Evolutionary conservation across 2,888 invertebrate genomes (phyloP).

Genomic region (Scaeva pyrastri): DNA sequence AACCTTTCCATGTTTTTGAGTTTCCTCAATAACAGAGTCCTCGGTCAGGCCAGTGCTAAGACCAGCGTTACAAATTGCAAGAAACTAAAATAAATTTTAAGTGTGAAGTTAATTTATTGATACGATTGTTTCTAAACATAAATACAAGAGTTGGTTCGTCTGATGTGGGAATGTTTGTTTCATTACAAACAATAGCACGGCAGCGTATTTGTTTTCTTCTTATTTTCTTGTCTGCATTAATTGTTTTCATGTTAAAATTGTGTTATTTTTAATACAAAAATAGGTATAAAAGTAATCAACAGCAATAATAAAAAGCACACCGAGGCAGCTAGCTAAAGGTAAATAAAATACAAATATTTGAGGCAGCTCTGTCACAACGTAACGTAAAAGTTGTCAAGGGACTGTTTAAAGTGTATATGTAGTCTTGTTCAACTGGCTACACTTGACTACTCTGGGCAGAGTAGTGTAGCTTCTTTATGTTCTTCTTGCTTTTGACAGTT

Average conservation of each 20-base stretch:
- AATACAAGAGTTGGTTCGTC: slow-evolving; percentile 80
- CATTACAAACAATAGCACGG: slow-evolving; percentile 83
- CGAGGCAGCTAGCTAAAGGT: background rate
- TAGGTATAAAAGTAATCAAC: background rate
- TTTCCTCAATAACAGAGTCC: slow-evolving; percentile 86
- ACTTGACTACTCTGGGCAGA: too few species aligned
- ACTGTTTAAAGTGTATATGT: too few species aligned
- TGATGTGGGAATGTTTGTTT: slow-evolving; percentile 82
- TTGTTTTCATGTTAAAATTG: slow-evolving; percentile 68
- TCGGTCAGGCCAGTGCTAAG: slow-evolving; percentile 91
- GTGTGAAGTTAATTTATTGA: background rate
- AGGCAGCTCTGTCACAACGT: too few species aligned
- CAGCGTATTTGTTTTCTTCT: slow-evolving; percentile 84
- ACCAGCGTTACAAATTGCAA: slow-evolving; percentile 93
- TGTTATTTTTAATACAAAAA: background rate
- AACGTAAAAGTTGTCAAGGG: background rate
- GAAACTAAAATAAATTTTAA: slow-evolving; percentile 58
- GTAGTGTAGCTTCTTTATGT: too few species aligned
- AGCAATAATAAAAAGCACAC: background rate
- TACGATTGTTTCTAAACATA: background rate
- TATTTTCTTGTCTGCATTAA: slow-evolving; percentile 81
- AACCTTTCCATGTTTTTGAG: slow-evolving; percentile 85
- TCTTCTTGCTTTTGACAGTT: too few species aligned
- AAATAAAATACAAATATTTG: background rate
- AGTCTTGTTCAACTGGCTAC: too few species aligned